phyloP scores from a whole-genome alignment of 2,113 vertebrate species.

The Mustelus asterias region DNA sequence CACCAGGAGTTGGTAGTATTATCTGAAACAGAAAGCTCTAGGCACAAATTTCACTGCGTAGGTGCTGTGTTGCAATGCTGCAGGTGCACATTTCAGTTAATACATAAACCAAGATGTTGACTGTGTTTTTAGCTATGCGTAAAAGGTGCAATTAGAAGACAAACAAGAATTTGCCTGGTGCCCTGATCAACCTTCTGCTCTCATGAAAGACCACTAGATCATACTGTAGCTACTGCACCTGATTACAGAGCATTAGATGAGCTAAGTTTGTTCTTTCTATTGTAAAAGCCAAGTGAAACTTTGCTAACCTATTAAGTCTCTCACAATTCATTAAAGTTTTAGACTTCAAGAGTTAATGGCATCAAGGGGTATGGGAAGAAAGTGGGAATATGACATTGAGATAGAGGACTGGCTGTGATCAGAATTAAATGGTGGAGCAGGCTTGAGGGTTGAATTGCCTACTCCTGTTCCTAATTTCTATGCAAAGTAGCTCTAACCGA shows the following conservation, averaged over 20 bases:
- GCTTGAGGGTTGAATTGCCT: no score
- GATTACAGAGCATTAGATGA: neutral
- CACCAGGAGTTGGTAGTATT: neutral
- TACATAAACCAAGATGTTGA: neutral
- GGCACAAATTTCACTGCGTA: neutral
- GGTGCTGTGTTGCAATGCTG: neutral
- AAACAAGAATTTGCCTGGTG: neutral
- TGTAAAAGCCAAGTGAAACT: neutral
- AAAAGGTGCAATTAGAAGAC: neutral
- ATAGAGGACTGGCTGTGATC: no score
- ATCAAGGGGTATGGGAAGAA: no score
- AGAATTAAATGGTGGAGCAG: no score
- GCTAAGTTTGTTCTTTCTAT: neutral
- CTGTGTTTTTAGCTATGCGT: neutral
- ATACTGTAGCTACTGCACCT: neutral
- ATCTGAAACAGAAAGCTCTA: neutral
- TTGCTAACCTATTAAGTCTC: neutral
- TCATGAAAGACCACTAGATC: neutral
- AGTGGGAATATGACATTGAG: no score
- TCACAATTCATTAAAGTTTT: neutral
- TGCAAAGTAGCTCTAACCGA: neutral
- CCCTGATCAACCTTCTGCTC: neutral
- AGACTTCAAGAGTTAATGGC: no score
- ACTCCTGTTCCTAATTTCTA: no score
- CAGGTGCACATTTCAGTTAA: neutral